Base-by-base conservation (phyloP, 2,113 vertebrate genomes). In the Anolis carolinensis region DNA sequence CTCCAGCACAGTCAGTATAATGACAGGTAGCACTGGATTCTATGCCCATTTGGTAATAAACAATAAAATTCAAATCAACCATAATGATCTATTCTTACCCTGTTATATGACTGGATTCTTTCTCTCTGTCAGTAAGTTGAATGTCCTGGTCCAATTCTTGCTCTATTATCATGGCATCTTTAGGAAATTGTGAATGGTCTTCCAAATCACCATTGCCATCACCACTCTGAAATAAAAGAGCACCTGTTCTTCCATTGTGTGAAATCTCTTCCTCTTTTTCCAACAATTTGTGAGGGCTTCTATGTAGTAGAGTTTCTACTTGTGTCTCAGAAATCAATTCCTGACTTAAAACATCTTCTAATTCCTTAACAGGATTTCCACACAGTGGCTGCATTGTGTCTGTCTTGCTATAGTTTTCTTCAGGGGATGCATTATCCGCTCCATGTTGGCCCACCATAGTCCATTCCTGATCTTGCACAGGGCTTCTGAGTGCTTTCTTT, bases 401-500 rank as follows among this genome's bases (percentile, higher is more conserved):
- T 73, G 89, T 90, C 21, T 93, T 32, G 0, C 91, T 93, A 86
- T 93, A 96, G 80, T 88, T 93, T 83, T 95, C 92, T 92, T 93
- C 93, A 87, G 89, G 92, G 0, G 95, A 92, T 84, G 90, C 78
- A 78, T 96, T 93, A 32, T 77, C 76, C 65, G 50, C 86, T 89
- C 96, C 94, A 44, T 87, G 90, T 84, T 89, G 92, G n/a, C 86
- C 92, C 81, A 96, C 21, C 90, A 96, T 89, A 93, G 95, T 96
- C 96, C 96, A 97, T 30, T 59, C 93, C 20, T 96, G 96, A 23
- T 96, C 94, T 92, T 94, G 95, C 44, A 59, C 87, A 73, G 79
- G 92, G 94, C 93, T 91, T 93, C 95, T 86, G 72, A 95, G 88
- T 90, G 96, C 91, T 79, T 92, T 96, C 74, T 94, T 94, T 74